phyloP scores from a whole-genome alignment of 2,113 vertebrate genomes.

The Heliornis fulica region DNA sequence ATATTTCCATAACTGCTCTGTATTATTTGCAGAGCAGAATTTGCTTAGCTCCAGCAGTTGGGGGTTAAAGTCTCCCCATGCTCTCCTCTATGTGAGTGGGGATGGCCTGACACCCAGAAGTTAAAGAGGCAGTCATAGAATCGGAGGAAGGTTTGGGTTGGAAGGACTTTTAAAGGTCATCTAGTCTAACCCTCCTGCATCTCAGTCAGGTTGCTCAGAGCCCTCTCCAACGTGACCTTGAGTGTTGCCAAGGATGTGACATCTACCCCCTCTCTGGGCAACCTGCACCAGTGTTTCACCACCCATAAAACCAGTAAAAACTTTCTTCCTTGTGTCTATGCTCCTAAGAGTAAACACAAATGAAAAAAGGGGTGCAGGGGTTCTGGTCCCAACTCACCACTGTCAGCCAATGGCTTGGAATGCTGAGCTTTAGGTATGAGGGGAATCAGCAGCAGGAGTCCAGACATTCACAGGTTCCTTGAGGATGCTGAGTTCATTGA shows the following conservation, averaged over 20 bases:
- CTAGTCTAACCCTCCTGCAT: too few relatives aligned
- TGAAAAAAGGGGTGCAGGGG: too few relatives aligned
- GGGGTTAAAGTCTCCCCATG: not conserved
- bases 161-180: too few relatives aligned
- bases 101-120: not conserved
- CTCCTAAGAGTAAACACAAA: not conserved
- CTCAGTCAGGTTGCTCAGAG: too few relatives aligned
- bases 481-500: not conserved
- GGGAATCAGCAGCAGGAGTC: not conserved
- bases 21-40: not conserved
- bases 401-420: not conserved
- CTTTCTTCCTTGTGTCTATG: not conserved
- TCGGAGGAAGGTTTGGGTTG: not conserved
- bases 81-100: rapidly evolving
- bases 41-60: not conserved
- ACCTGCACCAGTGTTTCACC: not conserved
- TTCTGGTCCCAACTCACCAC: not conserved
- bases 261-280: not conserved
- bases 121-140: not conserved
- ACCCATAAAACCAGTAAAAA: not conserved
- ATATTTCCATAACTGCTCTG: not conserved
- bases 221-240: too few relatives aligned
- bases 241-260: not conserved
- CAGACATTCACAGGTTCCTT: not conserved
- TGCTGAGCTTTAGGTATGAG: not conserved